Conservation (phyloP, 1,140 invertebrate genomes). For the Oncopodura yosiiana region DNA sequence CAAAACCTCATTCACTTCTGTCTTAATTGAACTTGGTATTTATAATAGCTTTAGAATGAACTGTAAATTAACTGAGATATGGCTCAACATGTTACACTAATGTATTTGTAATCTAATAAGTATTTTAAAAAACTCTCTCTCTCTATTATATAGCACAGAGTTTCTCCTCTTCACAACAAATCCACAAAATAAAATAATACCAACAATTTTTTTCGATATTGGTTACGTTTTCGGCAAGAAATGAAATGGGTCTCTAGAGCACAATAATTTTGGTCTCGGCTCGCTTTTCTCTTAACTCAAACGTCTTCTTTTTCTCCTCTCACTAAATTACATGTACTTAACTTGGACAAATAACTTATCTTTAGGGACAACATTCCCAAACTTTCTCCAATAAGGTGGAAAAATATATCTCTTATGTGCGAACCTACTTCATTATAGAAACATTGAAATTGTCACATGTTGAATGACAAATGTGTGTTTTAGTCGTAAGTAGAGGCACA, state of each 20-base stretch:
- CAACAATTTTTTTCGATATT: no score
- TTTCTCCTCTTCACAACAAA: no score
- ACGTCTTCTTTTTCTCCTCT: background rate
- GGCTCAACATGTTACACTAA: conserved; percentile 2
- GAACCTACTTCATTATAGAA: conserved; percentile 17
- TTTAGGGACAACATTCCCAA: background rate
- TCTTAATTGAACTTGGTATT: background rate
- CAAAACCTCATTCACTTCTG: background rate
- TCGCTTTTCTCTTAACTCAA: background rate
- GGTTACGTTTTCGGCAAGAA: no score
- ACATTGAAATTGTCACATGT: conserved; percentile 27
- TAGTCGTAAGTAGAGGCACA: no score
- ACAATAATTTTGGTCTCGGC: background rate
- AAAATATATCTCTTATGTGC: no score
- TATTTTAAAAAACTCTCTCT: no score
- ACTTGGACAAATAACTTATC: conserved; percentile 2
- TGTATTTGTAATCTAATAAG: no score
- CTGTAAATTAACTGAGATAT: background rate
- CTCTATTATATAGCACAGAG: no score
- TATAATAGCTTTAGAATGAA: background rate
- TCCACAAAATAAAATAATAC: no score
- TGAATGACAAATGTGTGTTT: no score
- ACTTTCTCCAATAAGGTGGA: background rate
- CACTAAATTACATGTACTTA: background rate
- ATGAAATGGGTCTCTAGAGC: no score